Conservation (phyloP, 2,888 invertebrate species). For the Papilio demoleus region DNA sequence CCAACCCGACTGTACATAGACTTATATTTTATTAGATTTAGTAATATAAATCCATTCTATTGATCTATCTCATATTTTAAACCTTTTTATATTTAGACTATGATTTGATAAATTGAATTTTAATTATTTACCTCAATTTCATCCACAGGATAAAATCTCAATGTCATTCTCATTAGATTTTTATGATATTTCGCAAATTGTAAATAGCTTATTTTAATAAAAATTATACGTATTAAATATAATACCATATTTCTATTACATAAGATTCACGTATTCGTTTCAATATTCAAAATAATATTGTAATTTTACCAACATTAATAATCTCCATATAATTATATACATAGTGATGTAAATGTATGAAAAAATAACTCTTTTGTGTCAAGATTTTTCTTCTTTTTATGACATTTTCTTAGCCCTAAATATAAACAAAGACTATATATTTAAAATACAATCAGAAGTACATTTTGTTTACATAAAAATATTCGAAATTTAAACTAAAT, state of each 20-base stretch:
- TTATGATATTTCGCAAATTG: conserved; percentile 16
- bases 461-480: too few relatives aligned
- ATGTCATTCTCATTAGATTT: conserved; percentile 11
- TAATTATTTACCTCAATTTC: neutral
- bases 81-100: neutral
- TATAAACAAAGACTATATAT: too few relatives aligned
- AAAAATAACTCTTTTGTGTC: neutral
- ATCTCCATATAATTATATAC: neutral
- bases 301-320: neutral
- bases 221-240: neutral
- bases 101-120: neutral
- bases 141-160: conserved; percentile 30
- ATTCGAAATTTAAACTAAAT: too few relatives aligned
- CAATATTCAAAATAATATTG: neutral
- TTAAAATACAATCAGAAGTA: too few relatives aligned
- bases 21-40: conserved; percentile 1
- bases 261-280: too few relatives aligned
- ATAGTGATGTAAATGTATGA: neutral
- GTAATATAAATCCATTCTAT: conserved; percentile 1
- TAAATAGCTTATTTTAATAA: conserved; percentile 21
- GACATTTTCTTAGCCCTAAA: too few relatives aligned
- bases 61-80: neutral
- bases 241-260: neutral
- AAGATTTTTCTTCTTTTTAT: neutral
- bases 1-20: neutral